Percentiles rank a stretch among this genome's conserved stretches.
Evolutionary conservation across 2,888 invertebrate genomes (phyloP).

Genomic region (Odontomyia ornata): DNA sequence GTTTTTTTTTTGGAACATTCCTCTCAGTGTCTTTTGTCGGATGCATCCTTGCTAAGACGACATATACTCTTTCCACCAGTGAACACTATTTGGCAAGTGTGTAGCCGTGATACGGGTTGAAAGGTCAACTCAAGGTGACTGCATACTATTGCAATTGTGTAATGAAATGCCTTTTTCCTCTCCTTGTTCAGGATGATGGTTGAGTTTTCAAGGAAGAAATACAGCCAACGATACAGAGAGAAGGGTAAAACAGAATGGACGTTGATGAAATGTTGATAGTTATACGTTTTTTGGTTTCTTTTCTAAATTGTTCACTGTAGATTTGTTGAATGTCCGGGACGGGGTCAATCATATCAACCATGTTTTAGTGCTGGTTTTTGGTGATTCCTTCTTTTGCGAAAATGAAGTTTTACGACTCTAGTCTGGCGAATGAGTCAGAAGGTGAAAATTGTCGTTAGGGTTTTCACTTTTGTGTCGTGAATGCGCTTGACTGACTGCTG

Average conservation of each 20-base stretch:
- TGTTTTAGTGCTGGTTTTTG: neutral
- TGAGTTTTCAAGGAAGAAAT: neutral
- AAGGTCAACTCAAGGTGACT: constrained; percentile 31
- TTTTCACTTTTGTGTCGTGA: no score
- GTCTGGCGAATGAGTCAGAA: no score
- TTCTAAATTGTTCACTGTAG: neutral
- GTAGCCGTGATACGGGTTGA: constrained; percentile 14
- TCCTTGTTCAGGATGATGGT: neutral
- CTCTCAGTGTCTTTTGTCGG: constrained; percentile 7
- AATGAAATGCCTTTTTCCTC: constrained; percentile 12
- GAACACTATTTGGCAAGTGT: neutral
- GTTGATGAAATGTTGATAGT: no score
- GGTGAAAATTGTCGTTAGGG: no score
- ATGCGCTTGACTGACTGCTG: no score
- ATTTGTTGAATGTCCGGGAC: constrained; percentile 4
- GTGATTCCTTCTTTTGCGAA: no score
- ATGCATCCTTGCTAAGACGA: constrained; percentile 6
- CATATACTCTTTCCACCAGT: neutral
- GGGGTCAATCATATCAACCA: neutral
- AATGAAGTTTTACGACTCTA: no score
- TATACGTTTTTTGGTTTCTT: no score
- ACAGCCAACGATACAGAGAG: no score
- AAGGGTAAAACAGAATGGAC: no score
- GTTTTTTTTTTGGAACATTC: neutral
- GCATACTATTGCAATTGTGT: constrained; percentile 2